Conservation (phyloP, 2,113 vertebrate genomes). For the Aegotheles bennettii region DNA sequence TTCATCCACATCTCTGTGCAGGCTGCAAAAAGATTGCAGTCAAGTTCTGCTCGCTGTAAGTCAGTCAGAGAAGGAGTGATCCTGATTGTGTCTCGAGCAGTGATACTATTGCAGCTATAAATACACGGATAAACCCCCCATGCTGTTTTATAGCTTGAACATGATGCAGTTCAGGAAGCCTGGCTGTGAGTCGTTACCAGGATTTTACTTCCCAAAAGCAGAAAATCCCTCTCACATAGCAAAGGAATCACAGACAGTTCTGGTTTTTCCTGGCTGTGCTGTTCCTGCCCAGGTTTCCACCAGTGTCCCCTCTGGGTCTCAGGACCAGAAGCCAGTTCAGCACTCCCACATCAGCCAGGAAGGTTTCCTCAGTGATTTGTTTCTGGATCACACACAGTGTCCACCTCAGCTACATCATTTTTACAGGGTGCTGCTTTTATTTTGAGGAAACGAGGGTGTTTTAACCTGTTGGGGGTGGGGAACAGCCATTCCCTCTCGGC, state of each 20-base stretch:
- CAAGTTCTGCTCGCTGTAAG: not conserved
- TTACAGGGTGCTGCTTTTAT: not conserved
- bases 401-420: rapidly evolving
- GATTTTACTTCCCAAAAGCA: not conserved
- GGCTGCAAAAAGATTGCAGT: not conserved
- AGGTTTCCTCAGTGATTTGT: not conserved
- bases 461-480: not conserved
- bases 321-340: not conserved
- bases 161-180: not conserved
- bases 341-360: not conserved
- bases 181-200: not conserved
- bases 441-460: not conserved
- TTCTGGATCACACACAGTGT: rapidly evolving
- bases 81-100: not conserved
- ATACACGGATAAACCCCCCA: rapidly evolving
- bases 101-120: not conserved
- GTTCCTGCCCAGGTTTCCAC: rapidly evolving
- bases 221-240: not conserved
- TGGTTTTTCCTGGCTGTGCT: no score
- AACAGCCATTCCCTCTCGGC: rapidly evolving
- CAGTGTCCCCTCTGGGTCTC: not conserved
- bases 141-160: not conserved
- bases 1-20: not conserved
- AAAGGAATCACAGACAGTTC: no score
- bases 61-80: not conserved